phyloP scores from a whole-genome alignment of 2,113 vertebrate species.

The Zingel zingel region DNA sequence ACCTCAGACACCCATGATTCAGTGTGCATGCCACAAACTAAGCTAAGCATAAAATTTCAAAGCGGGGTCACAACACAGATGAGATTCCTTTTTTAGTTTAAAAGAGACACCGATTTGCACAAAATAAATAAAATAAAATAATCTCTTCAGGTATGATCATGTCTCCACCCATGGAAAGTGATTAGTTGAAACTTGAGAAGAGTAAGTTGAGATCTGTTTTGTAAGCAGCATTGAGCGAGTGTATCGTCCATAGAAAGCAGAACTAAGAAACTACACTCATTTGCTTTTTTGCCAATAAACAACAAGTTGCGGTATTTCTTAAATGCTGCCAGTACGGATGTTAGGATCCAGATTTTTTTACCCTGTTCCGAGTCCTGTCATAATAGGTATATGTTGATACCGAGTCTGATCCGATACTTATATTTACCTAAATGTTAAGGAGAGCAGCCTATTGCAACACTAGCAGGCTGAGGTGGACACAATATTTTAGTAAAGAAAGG shows the following conservation, averaged over 20 bases:
- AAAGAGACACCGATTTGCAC: not conserved
- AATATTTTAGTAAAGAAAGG: not conserved
- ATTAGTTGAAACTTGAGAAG: slow-evolving; percentile 2
- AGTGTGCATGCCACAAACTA: not conserved
- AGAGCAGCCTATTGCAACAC: not conserved
- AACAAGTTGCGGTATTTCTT: not conserved
- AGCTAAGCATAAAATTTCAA: slow-evolving; percentile 18
- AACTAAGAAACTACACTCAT: not conserved
- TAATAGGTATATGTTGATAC: not conserved
- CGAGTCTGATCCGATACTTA: not conserved
- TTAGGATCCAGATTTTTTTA: not conserved
- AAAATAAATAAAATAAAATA: not conserved
- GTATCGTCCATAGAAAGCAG: not conserved
- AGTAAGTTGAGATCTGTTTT: not conserved
- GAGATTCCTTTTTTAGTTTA: not conserved
- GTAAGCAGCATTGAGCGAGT: not conserved
- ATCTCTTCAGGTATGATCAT: not conserved
- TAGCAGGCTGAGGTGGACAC: not conserved
- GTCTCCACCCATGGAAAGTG: not conserved
- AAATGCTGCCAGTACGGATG: not conserved
- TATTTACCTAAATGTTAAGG: not conserved
- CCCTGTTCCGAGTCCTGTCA: not conserved
- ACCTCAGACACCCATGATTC: not conserved
- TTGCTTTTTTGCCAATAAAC: not conserved
- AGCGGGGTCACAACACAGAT: not conserved